phyloP scores from a whole-genome alignment of 2,797 vertebrate species.

The Eremophila alpestris region DNA sequence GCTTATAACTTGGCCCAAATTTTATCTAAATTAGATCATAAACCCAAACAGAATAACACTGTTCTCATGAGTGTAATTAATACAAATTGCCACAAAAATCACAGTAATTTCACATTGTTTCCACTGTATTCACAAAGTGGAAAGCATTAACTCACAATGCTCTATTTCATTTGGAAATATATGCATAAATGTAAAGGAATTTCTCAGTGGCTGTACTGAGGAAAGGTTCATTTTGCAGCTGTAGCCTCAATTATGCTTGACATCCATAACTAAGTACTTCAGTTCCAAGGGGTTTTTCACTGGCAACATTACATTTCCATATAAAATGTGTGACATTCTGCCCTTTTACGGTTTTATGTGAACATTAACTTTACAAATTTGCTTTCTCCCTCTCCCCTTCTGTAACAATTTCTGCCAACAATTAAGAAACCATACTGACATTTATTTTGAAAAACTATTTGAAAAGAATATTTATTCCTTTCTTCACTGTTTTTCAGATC shows the following conservation, averaged over 20 bases:
- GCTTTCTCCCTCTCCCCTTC: neutral
- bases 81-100: constrained; percentile 10
- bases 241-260: constrained; percentile 47
- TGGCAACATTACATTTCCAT: neutral
- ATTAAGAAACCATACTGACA: neutral
- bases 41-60: neutral
- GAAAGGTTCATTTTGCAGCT: constrained; percentile 54
- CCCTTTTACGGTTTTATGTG: constrained; percentile 35
- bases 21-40: constrained; percentile 20
- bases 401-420: neutral
- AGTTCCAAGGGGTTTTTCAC: constrained; percentile 36
- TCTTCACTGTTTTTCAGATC: neutral
- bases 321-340: constrained; percentile 38
- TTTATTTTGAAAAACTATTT: neutral
- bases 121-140: constrained; percentile 17
- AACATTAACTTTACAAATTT: constrained; percentile 41
- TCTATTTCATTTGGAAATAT: constrained; percentile 44
- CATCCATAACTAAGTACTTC: constrained; percentile 28
- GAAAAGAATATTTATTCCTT: neutral
- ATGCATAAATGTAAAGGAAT: constrained; percentile 63
- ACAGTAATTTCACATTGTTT: neutral
- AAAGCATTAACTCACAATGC: constrained; percentile 46
- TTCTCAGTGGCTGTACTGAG: constrained; percentile 12
- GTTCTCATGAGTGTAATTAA: constrained; percentile 25
- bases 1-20: neutral